phyloP scores from a whole-genome alignment of 1,140 invertebrate species.

The Sycophila sp. region DNA sequence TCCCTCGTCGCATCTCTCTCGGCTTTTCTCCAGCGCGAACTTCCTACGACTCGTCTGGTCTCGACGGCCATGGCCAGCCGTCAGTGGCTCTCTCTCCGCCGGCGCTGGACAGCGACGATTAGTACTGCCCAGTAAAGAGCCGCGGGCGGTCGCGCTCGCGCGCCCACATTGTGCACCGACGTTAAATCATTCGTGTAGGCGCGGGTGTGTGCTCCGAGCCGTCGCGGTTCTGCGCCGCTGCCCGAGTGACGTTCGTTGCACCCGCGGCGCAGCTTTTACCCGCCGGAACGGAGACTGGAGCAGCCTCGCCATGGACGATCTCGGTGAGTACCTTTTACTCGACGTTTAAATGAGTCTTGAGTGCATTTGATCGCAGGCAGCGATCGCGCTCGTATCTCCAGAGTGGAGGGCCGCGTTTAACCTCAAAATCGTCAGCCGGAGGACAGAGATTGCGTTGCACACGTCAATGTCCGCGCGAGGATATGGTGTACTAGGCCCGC shows the following conservation, averaged over 20 bases:
- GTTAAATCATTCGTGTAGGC: no score
- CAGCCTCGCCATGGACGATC: conserved; percentile 30
- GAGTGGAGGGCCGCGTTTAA: not conserved
- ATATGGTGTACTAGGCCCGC: no score
- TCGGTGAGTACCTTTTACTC: conserved; percentile 13
- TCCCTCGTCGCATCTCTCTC: no score
- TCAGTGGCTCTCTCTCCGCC: not conserved
- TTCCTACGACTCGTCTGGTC: no score
- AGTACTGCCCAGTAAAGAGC: conserved; percentile 12
- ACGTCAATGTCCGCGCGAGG: no score
- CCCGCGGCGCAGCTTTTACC: not conserved
- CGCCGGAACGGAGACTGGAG: not conserved
- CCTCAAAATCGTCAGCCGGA: conserved; percentile 6
- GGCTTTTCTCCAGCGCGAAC: no score
- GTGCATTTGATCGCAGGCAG: not conserved
- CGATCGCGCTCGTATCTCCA: not conserved
- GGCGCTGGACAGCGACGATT: conserved; percentile 13
- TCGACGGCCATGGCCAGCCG: no score
- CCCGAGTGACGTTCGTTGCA: not conserved
- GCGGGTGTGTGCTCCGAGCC: not conserved
- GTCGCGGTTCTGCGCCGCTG: not conserved
- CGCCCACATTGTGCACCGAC: not conserved
- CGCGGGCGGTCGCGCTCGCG: not conserved
- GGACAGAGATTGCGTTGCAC: not conserved
- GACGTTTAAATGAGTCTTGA: not conserved